Base-by-base conservation (phyloP, 2,113 vertebrate species). In the Odontophorus gujanensis region DNA sequence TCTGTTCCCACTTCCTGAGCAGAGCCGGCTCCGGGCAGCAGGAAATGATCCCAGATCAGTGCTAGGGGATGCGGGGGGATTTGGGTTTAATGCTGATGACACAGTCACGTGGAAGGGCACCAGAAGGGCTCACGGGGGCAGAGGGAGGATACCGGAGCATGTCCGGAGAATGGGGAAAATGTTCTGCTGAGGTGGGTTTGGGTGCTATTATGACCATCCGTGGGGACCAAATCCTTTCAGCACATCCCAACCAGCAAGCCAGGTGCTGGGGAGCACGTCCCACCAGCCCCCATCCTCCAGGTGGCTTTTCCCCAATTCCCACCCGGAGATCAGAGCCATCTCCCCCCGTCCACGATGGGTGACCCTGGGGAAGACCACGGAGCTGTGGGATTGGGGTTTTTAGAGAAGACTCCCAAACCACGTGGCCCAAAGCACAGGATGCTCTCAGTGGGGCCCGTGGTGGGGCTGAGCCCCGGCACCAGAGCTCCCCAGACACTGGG, bases 271-370 rank as follows among this genome's bases (percentile, higher is more conserved):
- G n/a, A 34, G 30, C 4, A 4, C 17, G 11, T 36, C 30, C 68
- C 1, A 0, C 62, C 47, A 34, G 38, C 22, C 43, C 51, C 34
- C 26, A 5, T 51, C 50, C 51, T 36, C 34, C 17, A 15, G 40
- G 11, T 13, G 36, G 36, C 24, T 15, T 59, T 85, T 50, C 36
- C 55, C 17, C 63, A 20, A 20, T 19, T 42, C 40, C 36, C 8
- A 6, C 43, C 34, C 69, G 1, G 0, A 5, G 18, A 26, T 1
- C 2, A 40, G 76, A 40, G 11, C 9, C 1, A 0, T 7, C 15
- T 57, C 69, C 69, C 30, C 25, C 62, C 2, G 1, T 3, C 55
- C 3, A 0, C 0, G 1, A 42, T 0, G 5, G 26, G 55, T 50
- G 34, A 17, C 24, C 53, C 42, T 36, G 42, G 30, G 0, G 4